Evolutionary conservation across 2,888 invertebrate species (phyloP), one percentile per base, ranked within the genome.

Genomic region (Dicycla oo): DNA sequence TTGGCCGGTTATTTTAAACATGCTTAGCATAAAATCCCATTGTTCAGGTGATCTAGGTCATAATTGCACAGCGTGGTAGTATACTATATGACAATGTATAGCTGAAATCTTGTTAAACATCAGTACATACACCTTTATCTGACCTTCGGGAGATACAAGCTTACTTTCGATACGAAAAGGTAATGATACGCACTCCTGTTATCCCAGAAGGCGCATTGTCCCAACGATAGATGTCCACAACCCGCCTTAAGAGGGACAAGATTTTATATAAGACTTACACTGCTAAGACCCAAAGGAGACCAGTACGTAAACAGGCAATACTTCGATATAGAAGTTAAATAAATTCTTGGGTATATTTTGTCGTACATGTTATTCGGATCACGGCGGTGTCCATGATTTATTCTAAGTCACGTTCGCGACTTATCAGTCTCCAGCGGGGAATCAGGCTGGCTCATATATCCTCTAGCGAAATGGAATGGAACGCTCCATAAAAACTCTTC

Each of bases 331-430:
- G 40, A 72, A 70, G 65, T 76, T 74, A 81, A 80, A 73, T 81
- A 80, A 84, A 86, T 80, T 83, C 76, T 76, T 75, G 57, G 65
- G 26, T 75, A 74, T 80, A 80, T 77, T 74, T 80, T 80, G 85
- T 78, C 81, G 69, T 78, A 73, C 70, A 72, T 81, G 79, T 79
- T 85, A 93, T 91, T 89, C 91, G 80, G 88, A 90, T 91, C 92
- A 91, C 90, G 91, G 58, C 26, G 72, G 67, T 85, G 71, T 82
- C 84, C 86, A 79, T 87, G 89, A 93, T 92, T 93, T 93, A 93
- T 93, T 91, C 92, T 73, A 72, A 82, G 86, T 88, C 93, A 93
- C 93, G 92, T 90, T 87, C 84, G 72, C 87, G 88, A 91, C 90
- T 93, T 93, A 93, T 93, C 93, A 91, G 88, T 88, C 85, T 87